These are phyloP conservation scores for Butastur rufipennis DNA, from an alignment of 2,113 vertebrate species.

Conservation along the genomic window DNA sequence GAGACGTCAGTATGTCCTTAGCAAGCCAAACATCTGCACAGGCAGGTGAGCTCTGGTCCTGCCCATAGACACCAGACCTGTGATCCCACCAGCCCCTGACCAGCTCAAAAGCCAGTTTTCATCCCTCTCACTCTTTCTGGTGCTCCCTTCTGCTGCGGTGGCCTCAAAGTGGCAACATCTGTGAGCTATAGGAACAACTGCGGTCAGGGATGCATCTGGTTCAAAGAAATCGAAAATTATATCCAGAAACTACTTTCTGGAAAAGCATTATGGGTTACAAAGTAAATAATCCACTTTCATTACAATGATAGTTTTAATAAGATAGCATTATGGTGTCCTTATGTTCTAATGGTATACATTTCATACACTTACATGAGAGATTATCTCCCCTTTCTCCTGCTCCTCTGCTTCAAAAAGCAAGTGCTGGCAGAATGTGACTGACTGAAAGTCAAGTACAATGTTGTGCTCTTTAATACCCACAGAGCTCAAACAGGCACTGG, in stretches of 20 bases:
- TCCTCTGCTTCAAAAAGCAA: neutral
- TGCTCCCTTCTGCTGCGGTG: neutral
- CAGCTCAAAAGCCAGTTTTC: neutral
- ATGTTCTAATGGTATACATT: neutral
- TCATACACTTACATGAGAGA: neutral
- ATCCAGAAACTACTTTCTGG: neutral
- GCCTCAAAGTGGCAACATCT: neutral
- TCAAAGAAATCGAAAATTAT: constrained; percentile 1
- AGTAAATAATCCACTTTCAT: constrained; percentile 27
- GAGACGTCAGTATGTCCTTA: neutral
- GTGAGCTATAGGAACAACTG: neutral
- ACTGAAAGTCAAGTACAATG: neutral
- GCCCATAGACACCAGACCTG: neutral
- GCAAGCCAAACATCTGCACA: neutral
- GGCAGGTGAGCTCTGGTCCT: neutral
- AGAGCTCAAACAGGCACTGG: neutral
- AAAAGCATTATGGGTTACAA: constrained; percentile 10
- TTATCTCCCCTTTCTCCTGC: neutral
- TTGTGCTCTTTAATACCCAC: neutral
- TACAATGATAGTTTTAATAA: constrained; percentile 17
- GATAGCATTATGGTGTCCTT: neutral
- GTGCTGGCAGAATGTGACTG: neutral
- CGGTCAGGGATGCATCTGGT: neutral
- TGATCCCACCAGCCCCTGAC: neutral
- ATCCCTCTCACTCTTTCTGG: neutral